A percentile compares a stretch with the other conserved stretches of the same genome.
phyloP scores from a whole-genome alignment of 1,140 invertebrate species.

The Vanessa atalanta region DNA sequence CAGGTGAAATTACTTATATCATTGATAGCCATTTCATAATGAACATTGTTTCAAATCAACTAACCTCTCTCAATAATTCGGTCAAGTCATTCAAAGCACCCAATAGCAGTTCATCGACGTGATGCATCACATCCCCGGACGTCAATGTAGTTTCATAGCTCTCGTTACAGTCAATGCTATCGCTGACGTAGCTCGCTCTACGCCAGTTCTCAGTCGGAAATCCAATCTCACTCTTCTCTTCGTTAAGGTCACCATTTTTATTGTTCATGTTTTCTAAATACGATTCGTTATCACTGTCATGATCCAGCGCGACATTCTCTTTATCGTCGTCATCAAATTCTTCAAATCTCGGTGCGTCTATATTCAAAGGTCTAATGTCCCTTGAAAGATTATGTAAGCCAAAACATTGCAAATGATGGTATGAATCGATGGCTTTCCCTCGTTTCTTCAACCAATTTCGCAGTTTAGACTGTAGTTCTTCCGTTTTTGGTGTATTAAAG shows the following conservation, averaged over 20 bases:
- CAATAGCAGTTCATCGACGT: constrained; percentile 55
- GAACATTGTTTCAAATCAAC: background rate
- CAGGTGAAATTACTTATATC: no score
- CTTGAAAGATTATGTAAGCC: constrained; percentile 64
- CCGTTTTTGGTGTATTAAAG: constrained; percentile 67
- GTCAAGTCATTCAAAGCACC: constrained; percentile 68
- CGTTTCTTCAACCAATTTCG: constrained; percentile 77
- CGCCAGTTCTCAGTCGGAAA: constrained; percentile 57
- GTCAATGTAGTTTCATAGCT: constrained; percentile 53
- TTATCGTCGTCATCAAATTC: constrained; percentile 79
- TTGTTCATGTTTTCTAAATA: constrained; percentile 67
- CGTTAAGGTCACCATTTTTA: constrained; percentile 29
- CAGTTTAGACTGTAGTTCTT: constrained; percentile 71
- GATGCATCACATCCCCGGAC: constrained; percentile 45
- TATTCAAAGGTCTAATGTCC: constrained; percentile 35
- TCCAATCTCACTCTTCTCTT: constrained; percentile 26
- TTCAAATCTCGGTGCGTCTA: constrained; percentile 39
- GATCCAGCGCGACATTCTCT: constrained; percentile 78
- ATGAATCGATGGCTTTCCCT: constrained; percentile 77
- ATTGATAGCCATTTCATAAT: background rate
- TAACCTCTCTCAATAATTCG: constrained; percentile 62
- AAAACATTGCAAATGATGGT: constrained; percentile 81
- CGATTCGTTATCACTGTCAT: constrained; percentile 70
- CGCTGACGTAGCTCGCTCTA: constrained; percentile 52
- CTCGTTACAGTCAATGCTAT: constrained; percentile 60